A percentile compares a stretch with the other conserved stretches of the same genome.
Conservation (phyloP, 2,113 vertebrate species). For the Leiothrix lutea region DNA sequence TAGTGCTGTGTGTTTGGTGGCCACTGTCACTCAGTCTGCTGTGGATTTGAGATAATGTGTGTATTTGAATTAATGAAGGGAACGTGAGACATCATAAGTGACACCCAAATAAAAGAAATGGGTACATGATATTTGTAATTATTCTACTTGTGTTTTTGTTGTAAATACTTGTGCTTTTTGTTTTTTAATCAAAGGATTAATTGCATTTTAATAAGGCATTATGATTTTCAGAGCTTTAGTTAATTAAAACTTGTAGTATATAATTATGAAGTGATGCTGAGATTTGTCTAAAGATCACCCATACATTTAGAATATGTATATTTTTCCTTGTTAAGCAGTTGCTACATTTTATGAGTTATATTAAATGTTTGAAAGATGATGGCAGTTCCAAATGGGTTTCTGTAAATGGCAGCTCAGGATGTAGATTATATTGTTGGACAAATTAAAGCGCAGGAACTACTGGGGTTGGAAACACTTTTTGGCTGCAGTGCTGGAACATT, state of each 20-base stretch:
- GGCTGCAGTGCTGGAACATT: conserved; percentile 17
- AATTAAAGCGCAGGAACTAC: conserved; percentile 38
- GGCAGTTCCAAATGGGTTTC: conserved; percentile 60
- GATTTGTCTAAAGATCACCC: conserved; percentile 85
- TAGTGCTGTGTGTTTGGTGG: conserved; percentile 98
- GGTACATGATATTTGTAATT: conserved; percentile 99
- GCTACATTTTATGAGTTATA: conserved; percentile 50
- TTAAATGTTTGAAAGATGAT: conserved; percentile 52
- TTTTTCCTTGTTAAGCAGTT: conserved; percentile 75
- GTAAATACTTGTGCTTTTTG: conserved; percentile 99
- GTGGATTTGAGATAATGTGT: conserved; percentile 99
- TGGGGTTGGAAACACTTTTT: conserved; percentile 38
- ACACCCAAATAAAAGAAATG: conserved; percentile 99
- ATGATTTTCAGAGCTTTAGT: conserved; percentile 88
- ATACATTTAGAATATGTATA: conserved; percentile 79
- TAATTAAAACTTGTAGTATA: conserved; percentile 89
- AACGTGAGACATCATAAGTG: conserved; percentile 99
- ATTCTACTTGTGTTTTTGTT: conserved; percentile 99
- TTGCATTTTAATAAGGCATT: conserved; percentile 99
- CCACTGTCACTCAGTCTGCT: conserved; percentile 99
- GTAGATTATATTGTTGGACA: conserved; percentile 30
- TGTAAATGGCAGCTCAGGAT: conserved; percentile 33
- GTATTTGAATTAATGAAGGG: conserved; percentile 99
- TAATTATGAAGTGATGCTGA: conserved; percentile 88
- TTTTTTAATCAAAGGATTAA: conserved; percentile 99